Percentiles rank a stretch among this genome's conserved stretches.
Conservation (phyloP, 2,888 invertebrate species). For the Argynnis bischoffii region DNA sequence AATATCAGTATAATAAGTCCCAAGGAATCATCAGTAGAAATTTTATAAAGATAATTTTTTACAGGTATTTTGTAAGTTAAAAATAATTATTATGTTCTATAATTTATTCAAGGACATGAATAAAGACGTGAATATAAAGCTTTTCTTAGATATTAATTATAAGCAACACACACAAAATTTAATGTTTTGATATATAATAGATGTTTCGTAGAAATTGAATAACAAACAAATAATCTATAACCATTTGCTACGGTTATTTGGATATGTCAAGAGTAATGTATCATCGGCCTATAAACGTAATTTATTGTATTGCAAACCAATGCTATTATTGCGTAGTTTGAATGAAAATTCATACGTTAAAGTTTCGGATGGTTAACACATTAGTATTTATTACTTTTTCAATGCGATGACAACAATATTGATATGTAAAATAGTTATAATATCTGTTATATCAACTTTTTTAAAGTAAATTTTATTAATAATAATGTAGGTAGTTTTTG, state of each 20-base stretch:
- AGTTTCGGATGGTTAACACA: slow-evolving; percentile 20
- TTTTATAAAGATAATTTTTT: too few relatives aligned
- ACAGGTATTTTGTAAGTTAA: too few relatives aligned
- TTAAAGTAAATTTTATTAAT: too few relatives aligned
- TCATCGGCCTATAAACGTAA: slow-evolving; percentile 27
- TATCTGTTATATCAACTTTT: background rate
- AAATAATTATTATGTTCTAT: too few relatives aligned
- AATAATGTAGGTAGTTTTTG: too few relatives aligned
- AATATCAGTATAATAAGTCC: too few relatives aligned
- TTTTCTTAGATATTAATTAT: too few relatives aligned
- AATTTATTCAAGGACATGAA: too few relatives aligned
- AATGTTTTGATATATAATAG: background rate
- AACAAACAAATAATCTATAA: slow-evolving; percentile 17
- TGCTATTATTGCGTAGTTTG: slow-evolving; percentile 21
- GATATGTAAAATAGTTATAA: slow-evolving; percentile 2
- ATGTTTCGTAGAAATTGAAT: background rate
- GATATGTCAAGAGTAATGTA: slow-evolving; percentile 21
- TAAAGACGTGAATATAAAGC: too few relatives aligned
- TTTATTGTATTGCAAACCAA: slow-evolving; percentile 25
- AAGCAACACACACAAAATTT: too few relatives aligned
- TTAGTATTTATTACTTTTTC: slow-evolving; percentile 15
- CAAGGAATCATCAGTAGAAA: too few relatives aligned
- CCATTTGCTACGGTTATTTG: slow-evolving; percentile 12
- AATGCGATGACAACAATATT: slow-evolving; percentile 5
- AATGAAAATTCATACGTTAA: slow-evolving; percentile 26